phyloP scores from a whole-genome alignment of 2,888 invertebrate genomes.

The Sinopyrophorus schimmeli region DNA sequence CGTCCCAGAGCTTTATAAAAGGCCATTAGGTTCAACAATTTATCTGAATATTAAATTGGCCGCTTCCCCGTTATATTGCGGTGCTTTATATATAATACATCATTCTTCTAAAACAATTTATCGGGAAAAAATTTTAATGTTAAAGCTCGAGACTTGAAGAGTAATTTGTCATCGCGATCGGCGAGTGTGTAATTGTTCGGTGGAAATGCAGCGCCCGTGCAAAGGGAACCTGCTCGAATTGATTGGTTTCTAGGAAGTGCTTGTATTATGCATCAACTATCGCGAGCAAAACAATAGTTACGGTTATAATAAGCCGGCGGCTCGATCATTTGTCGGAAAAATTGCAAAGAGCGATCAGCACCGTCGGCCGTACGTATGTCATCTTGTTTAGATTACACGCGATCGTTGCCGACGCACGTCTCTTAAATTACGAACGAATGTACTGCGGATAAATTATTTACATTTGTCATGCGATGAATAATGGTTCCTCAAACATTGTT shows the following conservation, averaged over 20 bases:
- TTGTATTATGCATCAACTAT: background rate
- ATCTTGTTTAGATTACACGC: slow-evolving; percentile 5
- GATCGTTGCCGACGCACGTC: slow-evolving; percentile 4
- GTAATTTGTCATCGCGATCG: background rate
- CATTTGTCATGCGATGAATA: slow-evolving; percentile 19
- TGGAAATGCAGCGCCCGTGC: background rate
- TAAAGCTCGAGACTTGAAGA: no score
- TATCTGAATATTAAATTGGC: slow-evolving; percentile 23
- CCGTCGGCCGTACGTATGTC: background rate
- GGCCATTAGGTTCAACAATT: slow-evolving; percentile 17
- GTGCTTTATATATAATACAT: background rate
- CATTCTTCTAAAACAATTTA: no score
- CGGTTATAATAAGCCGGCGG: slow-evolving; percentile 2
- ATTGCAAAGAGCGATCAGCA: background rate
- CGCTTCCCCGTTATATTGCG: slow-evolving; percentile 10
- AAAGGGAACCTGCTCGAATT: background rate
- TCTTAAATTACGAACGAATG: slow-evolving; percentile 13
- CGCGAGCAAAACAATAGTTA: slow-evolving; percentile 3
- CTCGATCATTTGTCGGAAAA: background rate
- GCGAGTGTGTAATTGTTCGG: background rate
- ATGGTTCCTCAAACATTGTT: slow-evolving; percentile 20
- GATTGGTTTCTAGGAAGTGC: slow-evolving; percentile 6
- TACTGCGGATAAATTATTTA: slow-evolving; percentile 22
- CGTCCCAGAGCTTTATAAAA: slow-evolving; percentile 5
- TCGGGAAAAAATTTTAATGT: no score